These are phyloP conservation scores for Recurvirostra avosetta DNA, from an alignment of 2,113 vertebrate species.

Conservation along the genomic window DNA sequence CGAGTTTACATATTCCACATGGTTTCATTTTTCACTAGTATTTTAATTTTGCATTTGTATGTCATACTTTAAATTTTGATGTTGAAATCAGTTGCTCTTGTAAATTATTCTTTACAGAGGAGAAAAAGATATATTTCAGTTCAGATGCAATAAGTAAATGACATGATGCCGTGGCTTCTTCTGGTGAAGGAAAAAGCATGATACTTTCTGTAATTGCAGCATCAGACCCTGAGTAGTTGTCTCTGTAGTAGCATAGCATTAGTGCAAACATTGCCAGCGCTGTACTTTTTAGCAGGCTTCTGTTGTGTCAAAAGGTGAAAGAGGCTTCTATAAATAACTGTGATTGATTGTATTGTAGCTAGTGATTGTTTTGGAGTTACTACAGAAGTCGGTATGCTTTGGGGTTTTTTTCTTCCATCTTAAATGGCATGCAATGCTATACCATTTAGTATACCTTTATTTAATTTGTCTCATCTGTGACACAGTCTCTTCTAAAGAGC, in stretches of 20 bases:
- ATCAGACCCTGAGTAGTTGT: background rate
- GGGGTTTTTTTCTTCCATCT: background rate
- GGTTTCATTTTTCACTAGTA: background rate
- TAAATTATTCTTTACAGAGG: background rate
- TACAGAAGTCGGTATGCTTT: background rate
- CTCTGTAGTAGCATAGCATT: background rate
- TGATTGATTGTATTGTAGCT: background rate
- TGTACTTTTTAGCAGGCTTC: background rate
- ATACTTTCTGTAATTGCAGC: background rate
- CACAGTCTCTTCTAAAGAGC: background rate
- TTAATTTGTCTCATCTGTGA: conserved; percentile 26
- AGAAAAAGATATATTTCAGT: background rate
- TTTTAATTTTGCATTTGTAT: background rate
- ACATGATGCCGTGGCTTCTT: accelerated
- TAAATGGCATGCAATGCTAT: background rate
- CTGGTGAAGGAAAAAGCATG: background rate
- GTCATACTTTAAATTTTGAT: background rate
- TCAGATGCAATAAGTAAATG: background rate
- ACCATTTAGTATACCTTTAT: background rate
- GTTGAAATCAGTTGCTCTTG: background rate
- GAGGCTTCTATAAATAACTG: background rate
- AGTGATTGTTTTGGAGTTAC: background rate
- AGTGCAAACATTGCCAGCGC: background rate
- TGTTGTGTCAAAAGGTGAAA: conserved; percentile 5
- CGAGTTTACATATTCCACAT: background rate